Percentiles rank a stretch among this genome's conserved stretches.
These are phyloP conservation scores for Neopipo cinnamomea DNA, from an alignment of 2,113 vertebrate genomes.

Conservation along the genomic window DNA sequence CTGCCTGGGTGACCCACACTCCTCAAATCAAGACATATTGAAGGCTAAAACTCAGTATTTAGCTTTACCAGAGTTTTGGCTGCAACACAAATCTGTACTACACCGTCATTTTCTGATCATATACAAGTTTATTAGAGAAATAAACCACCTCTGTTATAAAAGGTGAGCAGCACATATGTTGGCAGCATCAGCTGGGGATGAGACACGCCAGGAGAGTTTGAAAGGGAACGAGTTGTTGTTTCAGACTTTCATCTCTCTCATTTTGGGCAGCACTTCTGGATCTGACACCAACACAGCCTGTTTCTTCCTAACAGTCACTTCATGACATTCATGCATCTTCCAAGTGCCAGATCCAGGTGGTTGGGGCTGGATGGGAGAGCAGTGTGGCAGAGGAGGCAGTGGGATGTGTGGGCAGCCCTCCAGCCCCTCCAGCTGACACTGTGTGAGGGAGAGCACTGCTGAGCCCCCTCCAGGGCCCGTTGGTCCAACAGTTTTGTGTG, in stretches of 20 bases:
- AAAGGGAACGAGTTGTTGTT: not conserved
- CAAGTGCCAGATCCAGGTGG: not conserved
- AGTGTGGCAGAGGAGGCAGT: not conserved
- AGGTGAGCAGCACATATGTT: not conserved
- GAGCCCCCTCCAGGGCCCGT: rapidly evolving
- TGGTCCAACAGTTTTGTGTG: rapidly evolving
- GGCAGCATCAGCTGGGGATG: not conserved
- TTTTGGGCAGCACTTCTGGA: not conserved
- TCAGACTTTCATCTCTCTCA: not conserved
- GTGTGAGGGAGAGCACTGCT: not conserved
- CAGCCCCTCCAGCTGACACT: not conserved
- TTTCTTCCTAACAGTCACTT: not conserved
- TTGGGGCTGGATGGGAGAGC: not conserved
- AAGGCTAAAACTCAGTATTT: not conserved
- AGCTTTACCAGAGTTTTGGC: not conserved
- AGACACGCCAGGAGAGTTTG: not conserved
- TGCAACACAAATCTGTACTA: not conserved
- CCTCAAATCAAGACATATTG: not conserved
- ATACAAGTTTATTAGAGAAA: conserved; percentile 48
- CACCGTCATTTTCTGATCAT: not conserved
- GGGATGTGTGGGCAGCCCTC: not conserved
- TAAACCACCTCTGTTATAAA: not conserved
- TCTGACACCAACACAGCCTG: not conserved
- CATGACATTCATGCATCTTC: rapidly evolving
- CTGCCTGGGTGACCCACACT: not conserved